Conservation (phyloP, 2,797 vertebrate genomes). For the Brachymystax lenok region DNA sequence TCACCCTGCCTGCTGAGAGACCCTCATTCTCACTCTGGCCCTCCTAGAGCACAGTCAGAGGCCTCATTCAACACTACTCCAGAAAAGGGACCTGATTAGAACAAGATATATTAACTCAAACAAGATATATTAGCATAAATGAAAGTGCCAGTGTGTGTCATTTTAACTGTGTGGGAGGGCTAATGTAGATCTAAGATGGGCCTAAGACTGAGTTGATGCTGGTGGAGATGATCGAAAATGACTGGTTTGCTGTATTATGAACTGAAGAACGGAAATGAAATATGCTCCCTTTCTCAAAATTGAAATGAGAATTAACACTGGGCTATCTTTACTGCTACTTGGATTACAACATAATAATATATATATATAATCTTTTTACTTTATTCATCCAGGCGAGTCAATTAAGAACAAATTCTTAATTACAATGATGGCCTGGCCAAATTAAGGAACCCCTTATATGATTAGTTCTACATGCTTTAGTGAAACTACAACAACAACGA, state of each 20-base stretch:
- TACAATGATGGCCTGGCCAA: too few species aligned
- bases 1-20: constrained; percentile 35
- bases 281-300: neutral
- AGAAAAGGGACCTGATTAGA: constrained; percentile 20
- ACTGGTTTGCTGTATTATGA: neutral
- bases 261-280: neutral
- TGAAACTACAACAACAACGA: neutral
- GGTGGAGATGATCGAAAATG: neutral
- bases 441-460: neutral
- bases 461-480: neutral
- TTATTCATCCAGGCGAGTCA: too few species aligned
- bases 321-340: too few species aligned
- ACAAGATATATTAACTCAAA: constrained; percentile 10
- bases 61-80: constrained; percentile 40
- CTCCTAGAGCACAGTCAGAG: constrained; percentile 51
- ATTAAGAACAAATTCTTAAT: too few species aligned
- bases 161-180: constrained; percentile 23
- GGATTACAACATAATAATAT: too few species aligned
- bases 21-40: constrained; percentile 27
- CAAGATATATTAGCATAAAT: constrained; percentile 41
- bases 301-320: neutral
- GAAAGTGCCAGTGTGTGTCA: constrained; percentile 18
- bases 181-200: neutral
- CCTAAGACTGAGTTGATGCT: neutral
- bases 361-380: too few species aligned